Percentiles rank a stretch among this genome's conserved stretches.
phyloP scores from a whole-genome alignment of 2,797 vertebrate species.

The Spinus pinus region DNA sequence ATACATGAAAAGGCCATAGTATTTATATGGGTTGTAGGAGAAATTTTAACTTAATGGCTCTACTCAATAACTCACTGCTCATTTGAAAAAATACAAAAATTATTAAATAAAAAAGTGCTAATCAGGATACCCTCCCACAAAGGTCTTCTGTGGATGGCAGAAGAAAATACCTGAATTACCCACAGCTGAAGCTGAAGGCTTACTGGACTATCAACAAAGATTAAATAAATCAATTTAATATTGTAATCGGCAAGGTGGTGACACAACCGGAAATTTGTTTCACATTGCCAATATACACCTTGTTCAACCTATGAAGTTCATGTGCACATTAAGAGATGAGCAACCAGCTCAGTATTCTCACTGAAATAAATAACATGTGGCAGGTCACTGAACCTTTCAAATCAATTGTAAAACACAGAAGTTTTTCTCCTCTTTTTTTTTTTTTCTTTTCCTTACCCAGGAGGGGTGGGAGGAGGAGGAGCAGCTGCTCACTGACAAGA shows the following conservation, averaged over 20 bases:
- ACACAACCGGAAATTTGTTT: neutral
- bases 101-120: neutral
- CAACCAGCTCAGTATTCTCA: neutral
- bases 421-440: neutral
- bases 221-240: neutral
- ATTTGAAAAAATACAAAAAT: neutral
- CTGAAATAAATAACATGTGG: neutral
- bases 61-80: neutral
- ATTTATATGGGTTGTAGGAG: neutral
- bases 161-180: neutral
- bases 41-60: neutral
- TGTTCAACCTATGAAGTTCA: neutral
- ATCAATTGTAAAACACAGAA: neutral
- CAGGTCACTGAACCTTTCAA: neutral
- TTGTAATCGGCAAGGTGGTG: neutral
- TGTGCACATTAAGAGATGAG: neutral
- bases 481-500: neutral
- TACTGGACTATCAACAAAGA: neutral
- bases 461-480: neutral
- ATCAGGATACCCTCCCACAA: neutral
- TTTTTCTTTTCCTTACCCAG: too few relatives aligned
- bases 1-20: neutral
- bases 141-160: neutral
- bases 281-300: accelerated
- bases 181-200: neutral